These are phyloP conservation scores for Anoplolepis gracilipes DNA, from an alignment of 1,140 invertebrate genomes.

Conservation along the genomic window DNA sequence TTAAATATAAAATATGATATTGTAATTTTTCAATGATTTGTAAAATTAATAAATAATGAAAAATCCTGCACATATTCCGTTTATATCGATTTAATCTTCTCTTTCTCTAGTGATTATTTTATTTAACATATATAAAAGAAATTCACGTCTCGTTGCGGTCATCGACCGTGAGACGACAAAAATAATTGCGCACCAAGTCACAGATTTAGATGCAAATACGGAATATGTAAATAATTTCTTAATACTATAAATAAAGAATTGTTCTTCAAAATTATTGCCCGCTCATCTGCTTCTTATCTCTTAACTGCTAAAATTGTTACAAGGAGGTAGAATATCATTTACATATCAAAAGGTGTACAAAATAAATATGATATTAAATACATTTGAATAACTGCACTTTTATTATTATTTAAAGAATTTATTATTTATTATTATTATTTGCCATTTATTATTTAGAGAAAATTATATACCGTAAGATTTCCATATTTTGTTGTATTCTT, in stretches of 20 bases:
- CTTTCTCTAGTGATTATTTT: not conserved
- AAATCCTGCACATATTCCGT: not conserved
- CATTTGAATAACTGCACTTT: too few species aligned
- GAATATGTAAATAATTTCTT: not conserved
- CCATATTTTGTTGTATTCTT: not conserved
- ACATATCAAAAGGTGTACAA: not conserved
- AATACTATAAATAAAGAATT: not conserved
- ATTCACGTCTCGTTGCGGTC: not conserved
- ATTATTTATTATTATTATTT: not conserved
- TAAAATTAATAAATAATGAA: not conserved
- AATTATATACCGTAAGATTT: too few species aligned
- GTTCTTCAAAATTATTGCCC: not conserved
- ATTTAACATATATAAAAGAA: not conserved
- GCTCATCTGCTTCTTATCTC: not conserved
- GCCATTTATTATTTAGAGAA: too few species aligned
- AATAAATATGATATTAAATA: not conserved
- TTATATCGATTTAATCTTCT: not conserved
- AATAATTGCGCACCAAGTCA: slow-evolving; percentile 12
- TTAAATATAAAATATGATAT: too few species aligned
- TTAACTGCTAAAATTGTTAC: not conserved
- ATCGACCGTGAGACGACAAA: not conserved
- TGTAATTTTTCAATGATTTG: not conserved
- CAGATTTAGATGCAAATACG: slow-evolving; percentile 20
- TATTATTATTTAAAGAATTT: not conserved
- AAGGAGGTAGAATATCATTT: not conserved